Base-by-base conservation (phyloP, 2,797 vertebrate species). In the Hylomyscus alleni region DNA sequence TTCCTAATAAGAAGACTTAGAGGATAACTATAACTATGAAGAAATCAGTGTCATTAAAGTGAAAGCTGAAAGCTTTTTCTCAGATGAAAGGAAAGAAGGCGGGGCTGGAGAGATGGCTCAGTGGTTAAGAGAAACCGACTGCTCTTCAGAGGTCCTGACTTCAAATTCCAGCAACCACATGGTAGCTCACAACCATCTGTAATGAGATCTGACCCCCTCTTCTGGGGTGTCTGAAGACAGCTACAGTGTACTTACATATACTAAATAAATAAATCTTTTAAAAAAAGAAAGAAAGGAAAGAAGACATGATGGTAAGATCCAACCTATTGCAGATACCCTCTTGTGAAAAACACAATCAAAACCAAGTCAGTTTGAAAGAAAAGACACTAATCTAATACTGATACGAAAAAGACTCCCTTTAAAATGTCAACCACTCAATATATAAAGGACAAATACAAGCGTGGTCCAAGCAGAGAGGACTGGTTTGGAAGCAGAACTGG, bases 271-370 rank as follows among this genome's bases (percentile, higher is more conserved):
- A n/a, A n/a, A n/a, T n/a, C n/a, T n/a, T n/a, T n/a, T n/a, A n/a
- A n/a, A n/a, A n/a, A n/a, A n/a, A n/a, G n/a, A n/a, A n/a, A n/a
- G 4, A 5, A 10, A 11, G 14, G 3, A 31, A 31, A 19, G 26
- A 24, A 0, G 24, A 24, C 80, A 24, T 40, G 13, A 60, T 29
- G 24, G 8, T 44, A 19, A 83, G 24, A 44, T 17, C 24, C n/a
- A 83, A 83, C 8, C 4, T 4, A 83, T 17, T 83, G 37, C 12
- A 11, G 56, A 26, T 8, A 1, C 37, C 37, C 10, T 31, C 1
- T 31, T 62, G 26, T 44, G 37, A 6, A 6, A 13, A 37, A 81
- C 14, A 17, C 13, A 69, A 67, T 13, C 62, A 20, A 54, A 78
- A 52, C 0, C 11, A 37, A 40, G 10, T 37, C 44, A 19, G 14